phyloP scores from a whole-genome alignment of 1,140 invertebrate genomes.

The Diabrotica undecimpunctata region DNA sequence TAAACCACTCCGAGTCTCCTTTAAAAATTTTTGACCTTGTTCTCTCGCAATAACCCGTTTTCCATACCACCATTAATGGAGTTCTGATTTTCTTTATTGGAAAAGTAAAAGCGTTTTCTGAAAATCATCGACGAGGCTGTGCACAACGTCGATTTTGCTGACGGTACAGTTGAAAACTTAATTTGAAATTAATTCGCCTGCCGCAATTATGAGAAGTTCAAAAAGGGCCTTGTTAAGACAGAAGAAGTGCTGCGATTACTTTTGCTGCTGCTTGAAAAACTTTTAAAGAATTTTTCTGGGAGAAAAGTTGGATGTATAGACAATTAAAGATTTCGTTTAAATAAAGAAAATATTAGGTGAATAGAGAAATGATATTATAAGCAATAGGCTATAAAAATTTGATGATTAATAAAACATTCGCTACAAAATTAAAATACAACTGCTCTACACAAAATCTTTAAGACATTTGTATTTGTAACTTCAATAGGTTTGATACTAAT shows the following conservation, averaged over 20 bases:
- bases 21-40: no score
- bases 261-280: background rate
- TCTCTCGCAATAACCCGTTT: no score
- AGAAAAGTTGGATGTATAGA: background rate
- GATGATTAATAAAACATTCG: no score
- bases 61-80: background rate
- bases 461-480: no score
- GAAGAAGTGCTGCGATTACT: constrained; percentile 5
- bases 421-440: no score
- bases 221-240: constrained; percentile 2
- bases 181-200: constrained; percentile 4
- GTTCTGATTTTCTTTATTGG: background rate
- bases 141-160: background rate
- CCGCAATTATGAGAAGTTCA: constrained; percentile 6
- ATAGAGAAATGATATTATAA: no score
- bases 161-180: constrained; percentile 6
- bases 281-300: background rate
- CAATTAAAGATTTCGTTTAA: background rate
- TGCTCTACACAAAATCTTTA: no score
- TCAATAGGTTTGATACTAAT: no score
- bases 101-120: background rate
- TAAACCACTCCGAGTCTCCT: no score
- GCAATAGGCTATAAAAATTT: no score
- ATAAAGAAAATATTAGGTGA: no score
- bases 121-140: background rate